These are phyloP conservation scores for Caenorhabditis sp. DNA, from an alignment of 2,888 invertebrate genomes.

Conservation along the genomic window DNA sequence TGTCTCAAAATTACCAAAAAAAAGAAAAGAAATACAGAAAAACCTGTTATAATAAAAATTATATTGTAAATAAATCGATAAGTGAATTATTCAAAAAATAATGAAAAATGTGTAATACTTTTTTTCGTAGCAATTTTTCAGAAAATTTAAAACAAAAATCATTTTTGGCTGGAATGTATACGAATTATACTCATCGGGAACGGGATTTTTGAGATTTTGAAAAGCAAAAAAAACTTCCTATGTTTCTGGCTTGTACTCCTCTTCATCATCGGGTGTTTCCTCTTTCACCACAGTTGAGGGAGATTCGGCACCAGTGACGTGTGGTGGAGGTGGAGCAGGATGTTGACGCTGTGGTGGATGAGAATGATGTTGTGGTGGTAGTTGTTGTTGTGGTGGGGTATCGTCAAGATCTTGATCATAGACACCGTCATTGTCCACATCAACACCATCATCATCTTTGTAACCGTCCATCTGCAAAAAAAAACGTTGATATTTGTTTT, in stretches of 20 bases:
- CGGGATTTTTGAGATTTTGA: too few species aligned
- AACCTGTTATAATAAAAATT: neutral
- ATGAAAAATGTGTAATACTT: neutral
- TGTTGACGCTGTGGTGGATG: neutral
- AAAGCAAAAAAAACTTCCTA: neutral
- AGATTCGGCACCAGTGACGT: neutral
- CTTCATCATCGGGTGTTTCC: neutral
- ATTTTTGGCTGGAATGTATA: neutral
- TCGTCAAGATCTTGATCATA: neutral
- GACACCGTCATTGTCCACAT: neutral
- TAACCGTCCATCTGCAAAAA: slow-evolving; percentile 1
- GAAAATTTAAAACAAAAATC: neutral
- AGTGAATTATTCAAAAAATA: neutral
- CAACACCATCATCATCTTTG: neutral
- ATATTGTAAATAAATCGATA: neutral
- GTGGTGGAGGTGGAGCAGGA: neutral
- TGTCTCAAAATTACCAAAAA: neutral
- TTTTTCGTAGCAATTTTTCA: too few species aligned
- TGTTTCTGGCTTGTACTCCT: neutral
- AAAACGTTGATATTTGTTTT: neutral
- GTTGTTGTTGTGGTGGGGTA: neutral
- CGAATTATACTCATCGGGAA: neutral
- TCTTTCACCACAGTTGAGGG: neutral
- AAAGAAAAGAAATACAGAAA: neutral
- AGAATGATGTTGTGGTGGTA: neutral